phyloP scores from a whole-genome alignment of 2,113 vertebrate species.

The Dasypus novemcinctus region DNA sequence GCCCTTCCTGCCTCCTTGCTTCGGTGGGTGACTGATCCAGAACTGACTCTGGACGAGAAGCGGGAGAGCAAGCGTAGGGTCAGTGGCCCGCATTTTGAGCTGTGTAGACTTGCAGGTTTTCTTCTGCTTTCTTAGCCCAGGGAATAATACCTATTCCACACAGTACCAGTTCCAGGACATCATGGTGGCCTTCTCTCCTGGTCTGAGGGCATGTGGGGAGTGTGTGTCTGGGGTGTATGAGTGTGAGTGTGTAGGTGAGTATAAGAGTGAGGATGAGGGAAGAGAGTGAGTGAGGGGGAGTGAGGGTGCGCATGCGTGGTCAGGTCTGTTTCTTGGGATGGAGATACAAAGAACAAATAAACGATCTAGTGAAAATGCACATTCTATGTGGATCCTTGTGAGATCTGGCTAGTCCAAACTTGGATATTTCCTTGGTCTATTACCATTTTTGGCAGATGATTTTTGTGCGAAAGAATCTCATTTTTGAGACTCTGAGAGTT shows the following conservation, averaged over 20 bases:
- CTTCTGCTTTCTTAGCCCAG: background rate
- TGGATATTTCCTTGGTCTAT: background rate
- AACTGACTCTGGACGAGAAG: conserved; percentile 46
- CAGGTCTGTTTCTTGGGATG: background rate
- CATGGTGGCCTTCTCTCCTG: background rate
- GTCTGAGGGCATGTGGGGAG: background rate
- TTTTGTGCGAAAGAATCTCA: background rate
- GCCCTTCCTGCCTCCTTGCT: conserved; percentile 70
- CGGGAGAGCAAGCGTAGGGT: conserved; percentile 82
- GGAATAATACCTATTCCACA: background rate
- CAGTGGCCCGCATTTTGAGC: conserved; percentile 52
- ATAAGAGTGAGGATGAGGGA: background rate
- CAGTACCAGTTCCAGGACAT: background rate
- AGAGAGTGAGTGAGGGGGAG: background rate
- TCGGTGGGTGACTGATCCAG: conserved; percentile 66
- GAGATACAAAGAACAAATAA: background rate
- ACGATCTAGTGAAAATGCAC: background rate
- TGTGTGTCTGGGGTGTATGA: background rate
- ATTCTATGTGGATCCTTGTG: background rate
- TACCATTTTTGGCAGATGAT: background rate
- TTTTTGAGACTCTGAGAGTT: background rate
- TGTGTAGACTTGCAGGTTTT: background rate
- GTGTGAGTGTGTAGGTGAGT: background rate
- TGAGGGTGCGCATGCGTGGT: background rate
- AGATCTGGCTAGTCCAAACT: background rate